A percentile compares a stretch with the other conserved stretches of the same genome.
These are phyloP conservation scores for Garra rufa DNA, from an alignment of 2,113 vertebrate genomes.

Conservation along the genomic window DNA sequence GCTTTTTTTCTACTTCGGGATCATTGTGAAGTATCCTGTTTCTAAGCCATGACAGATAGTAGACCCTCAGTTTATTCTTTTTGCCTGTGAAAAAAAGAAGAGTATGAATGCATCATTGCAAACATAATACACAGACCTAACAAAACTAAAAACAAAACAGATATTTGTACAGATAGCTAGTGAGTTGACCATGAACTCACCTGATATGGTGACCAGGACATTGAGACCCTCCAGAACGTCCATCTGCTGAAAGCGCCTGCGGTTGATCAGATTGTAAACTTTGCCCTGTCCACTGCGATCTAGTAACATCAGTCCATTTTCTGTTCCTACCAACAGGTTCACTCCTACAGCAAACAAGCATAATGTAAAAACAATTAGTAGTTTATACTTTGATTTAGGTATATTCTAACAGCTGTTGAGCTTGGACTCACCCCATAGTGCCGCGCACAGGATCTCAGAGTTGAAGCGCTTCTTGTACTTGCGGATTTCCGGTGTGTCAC, in stretches of 20 bases:
- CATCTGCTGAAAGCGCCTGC: slow-evolving; percentile 98
- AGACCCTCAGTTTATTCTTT: slow-evolving; percentile 98
- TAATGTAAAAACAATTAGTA: not conserved
- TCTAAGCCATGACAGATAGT: slow-evolving; percentile 98
- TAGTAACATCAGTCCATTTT: slow-evolving; percentile 97
- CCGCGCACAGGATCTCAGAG: slow-evolving; percentile 97
- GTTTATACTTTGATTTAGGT: not conserved
- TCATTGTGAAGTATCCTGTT: slow-evolving; percentile 98
- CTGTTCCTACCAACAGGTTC: slow-evolving; percentile 95
- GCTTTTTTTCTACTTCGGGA: slow-evolving; percentile 98
- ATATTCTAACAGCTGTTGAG: too few relatives aligned
- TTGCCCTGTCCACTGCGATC: slow-evolving; percentile 97
- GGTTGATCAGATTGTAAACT: slow-evolving; percentile 97
- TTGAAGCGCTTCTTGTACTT: slow-evolving; percentile 99
- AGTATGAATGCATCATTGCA: not conserved
- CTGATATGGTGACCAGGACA: slow-evolving; percentile 98
- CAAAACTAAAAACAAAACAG: not conserved
- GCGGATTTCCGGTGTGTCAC: slow-evolving; percentile 97
- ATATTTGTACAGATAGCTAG: not conserved
- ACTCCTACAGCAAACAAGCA: slow-evolving; percentile 79
- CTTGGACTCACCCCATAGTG: slow-evolving; percentile 89
- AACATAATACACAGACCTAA: not conserved
- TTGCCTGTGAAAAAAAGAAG: slow-evolving; percentile 78
- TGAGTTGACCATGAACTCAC: slow-evolving; percentile 65
- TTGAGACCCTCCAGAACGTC: slow-evolving; percentile 97